These are phyloP conservation scores for Thera britannica DNA, from an alignment of 2,888 invertebrate species.

Conservation along the genomic window DNA sequence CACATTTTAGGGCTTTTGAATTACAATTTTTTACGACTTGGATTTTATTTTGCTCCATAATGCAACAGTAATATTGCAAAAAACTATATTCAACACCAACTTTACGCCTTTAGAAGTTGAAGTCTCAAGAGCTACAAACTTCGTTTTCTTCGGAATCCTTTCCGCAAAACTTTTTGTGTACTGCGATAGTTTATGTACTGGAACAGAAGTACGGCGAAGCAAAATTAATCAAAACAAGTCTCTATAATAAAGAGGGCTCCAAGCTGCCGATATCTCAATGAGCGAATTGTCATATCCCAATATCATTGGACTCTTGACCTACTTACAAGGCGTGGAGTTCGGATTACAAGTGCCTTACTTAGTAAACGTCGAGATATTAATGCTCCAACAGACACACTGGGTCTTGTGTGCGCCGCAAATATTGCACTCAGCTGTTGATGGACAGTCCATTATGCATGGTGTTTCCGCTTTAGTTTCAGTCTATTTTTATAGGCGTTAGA, in stretches of 20 bases:
- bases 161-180: constrained; percentile 26
- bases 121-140: constrained; percentile 33
- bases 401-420: constrained; percentile 50
- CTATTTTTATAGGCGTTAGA: constrained; percentile 33
- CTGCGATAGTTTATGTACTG: constrained; percentile 32
- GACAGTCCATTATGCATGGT: constrained; percentile 41
- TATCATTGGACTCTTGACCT: constrained; percentile 62
- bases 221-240: constrained; percentile 34
- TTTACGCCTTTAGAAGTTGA: constrained; percentile 31
- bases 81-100: constrained; percentile 23
- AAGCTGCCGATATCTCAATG: constrained; percentile 40
- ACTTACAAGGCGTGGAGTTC: constrained; percentile 53
- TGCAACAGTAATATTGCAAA: constrained; percentile 21
- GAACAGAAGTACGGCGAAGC: constrained; percentile 25
- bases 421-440: constrained; percentile 44
- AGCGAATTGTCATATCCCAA: constrained; percentile 51
- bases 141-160: constrained; percentile 30
- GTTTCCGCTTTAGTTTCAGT: constrained; percentile 41
- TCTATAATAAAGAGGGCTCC: constrained; percentile 36
- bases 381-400: constrained; percentile 59
- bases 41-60: constrained; percentile 9
- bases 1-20: constrained; percentile 11
- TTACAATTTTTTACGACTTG: constrained; percentile 18
- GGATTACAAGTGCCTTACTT: constrained; percentile 61
- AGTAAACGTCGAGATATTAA: constrained; percentile 57